These are phyloP conservation scores for Micrasema minimum DNA, from an alignment of 1,140 invertebrate species.

Conservation along the genomic window DNA sequence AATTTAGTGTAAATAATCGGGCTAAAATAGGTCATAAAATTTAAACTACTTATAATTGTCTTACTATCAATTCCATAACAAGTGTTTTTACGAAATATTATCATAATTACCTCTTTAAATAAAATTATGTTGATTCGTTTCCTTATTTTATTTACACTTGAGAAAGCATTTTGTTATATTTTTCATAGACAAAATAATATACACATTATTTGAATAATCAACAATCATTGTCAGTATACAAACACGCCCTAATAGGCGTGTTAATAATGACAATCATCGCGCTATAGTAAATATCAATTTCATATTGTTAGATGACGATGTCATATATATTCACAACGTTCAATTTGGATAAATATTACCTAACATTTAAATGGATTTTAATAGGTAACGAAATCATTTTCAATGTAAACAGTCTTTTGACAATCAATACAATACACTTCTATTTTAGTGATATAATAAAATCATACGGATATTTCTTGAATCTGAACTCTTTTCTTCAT, in stretches of 20 bases:
- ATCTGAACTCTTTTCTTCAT: conserved; percentile 89
- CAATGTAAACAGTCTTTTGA: conserved; percentile 28
- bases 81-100: conserved; percentile 9
- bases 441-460: conserved; percentile 23
- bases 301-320: conserved; percentile 7
- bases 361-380: conserved; percentile 26
- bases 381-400: conserved; percentile 13
- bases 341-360: conserved; percentile 35
- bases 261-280: conserved; percentile 1
- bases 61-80: conserved; percentile 36
- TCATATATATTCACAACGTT: conserved; percentile 25
- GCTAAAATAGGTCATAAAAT: conserved; percentile 17
- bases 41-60: conserved; percentile 25
- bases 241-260: background rate
- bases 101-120: conserved; percentile 28
- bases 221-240: conserved; percentile 8
- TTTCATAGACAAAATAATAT: conserved; percentile 12
- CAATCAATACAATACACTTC: conserved; percentile 25
- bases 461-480: conserved; percentile 87
- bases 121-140: conserved; percentile 31
- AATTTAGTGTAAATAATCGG: no score
- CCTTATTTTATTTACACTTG: conserved; percentile 22
- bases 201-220: background rate
- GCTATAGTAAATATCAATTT: background rate
- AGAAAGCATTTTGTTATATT: conserved; percentile 28